A percentile compares a stretch with the other conserved stretches of the same genome.
These are phyloP conservation scores for Taeniopygia guttata DNA, from an alignment of 2,797 vertebrate species.

Conservation along the genomic window DNA sequence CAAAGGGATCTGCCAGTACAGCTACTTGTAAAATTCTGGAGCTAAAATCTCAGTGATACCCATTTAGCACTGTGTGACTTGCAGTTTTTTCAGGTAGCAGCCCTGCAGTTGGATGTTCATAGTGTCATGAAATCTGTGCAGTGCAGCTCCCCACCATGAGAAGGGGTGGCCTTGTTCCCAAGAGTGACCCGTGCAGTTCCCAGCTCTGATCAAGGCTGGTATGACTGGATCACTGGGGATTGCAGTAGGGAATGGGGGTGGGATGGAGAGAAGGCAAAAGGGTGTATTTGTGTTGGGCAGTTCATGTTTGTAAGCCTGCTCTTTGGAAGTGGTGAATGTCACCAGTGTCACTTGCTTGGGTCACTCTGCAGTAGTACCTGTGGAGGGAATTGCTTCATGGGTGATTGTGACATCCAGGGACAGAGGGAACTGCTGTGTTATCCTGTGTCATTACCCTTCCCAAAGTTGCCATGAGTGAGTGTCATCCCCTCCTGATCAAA, in stretches of 20 bases:
- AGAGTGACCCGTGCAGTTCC: not conserved
- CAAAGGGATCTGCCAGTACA: not conserved
- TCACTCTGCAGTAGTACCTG: not conserved
- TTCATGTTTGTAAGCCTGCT: not conserved
- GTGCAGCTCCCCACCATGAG: not conserved
- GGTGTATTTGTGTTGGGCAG: not conserved
- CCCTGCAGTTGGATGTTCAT: fast-evolving
- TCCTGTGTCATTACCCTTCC: not conserved
- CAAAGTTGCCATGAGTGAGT: fast-evolving
- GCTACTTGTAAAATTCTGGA: not conserved
- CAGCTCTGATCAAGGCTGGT: not conserved
- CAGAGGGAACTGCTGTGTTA: not conserved
- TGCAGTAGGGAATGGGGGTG: not conserved
- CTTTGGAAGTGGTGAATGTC: not conserved
- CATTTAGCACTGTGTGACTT: not conserved
- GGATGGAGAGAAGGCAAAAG: not conserved
- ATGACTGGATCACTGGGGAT: not conserved
- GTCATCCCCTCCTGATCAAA: not conserved
- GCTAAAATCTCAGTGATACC: not conserved
- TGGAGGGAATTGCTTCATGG: not conserved
- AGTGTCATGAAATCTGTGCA: not conserved
- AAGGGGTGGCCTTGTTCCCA: not conserved
- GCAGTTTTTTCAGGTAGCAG: not conserved
- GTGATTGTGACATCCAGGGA: not conserved
- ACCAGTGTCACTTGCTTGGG: not conserved